Evolutionary conservation across 2,113 vertebrate genomes (phyloP).

Genomic region (Galeopterus variegatus): DNA sequence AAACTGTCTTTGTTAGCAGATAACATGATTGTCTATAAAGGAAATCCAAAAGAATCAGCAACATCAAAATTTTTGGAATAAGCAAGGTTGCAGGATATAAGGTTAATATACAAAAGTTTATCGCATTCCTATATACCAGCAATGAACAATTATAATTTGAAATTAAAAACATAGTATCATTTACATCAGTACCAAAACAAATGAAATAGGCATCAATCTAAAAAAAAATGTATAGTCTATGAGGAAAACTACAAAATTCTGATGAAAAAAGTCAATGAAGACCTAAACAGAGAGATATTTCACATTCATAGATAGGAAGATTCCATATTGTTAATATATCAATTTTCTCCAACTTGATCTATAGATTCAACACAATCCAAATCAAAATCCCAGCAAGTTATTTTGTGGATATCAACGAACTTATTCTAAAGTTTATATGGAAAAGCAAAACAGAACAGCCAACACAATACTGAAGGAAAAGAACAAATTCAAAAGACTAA

Average conservation of each 20-base stretch:
- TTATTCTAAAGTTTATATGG: background rate
- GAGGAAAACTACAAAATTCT: background rate
- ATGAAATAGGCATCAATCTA: background rate
- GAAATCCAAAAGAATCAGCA: background rate
- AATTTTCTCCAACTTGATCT: background rate
- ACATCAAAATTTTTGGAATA: background rate
- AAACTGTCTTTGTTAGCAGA: background rate
- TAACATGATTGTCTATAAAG: background rate
- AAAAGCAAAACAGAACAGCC: background rate
- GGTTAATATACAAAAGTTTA: background rate
- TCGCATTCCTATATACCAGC: background rate
- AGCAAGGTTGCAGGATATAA: background rate
- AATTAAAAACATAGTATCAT: background rate
- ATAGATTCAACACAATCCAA: background rate
- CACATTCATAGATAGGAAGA: background rate
- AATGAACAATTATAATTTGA: slow-evolving; percentile 29
- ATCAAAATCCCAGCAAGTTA: background rate
- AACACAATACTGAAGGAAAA: background rate
- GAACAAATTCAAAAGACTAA: background rate
- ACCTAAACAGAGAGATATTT: background rate
- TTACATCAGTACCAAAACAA: background rate
- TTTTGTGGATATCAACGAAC: background rate
- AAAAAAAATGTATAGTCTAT: background rate
- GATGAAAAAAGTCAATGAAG: background rate
- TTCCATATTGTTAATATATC: background rate